Conservation (phyloP, 2,113 vertebrate species). For the Beaufortia kweichowensis region DNA sequence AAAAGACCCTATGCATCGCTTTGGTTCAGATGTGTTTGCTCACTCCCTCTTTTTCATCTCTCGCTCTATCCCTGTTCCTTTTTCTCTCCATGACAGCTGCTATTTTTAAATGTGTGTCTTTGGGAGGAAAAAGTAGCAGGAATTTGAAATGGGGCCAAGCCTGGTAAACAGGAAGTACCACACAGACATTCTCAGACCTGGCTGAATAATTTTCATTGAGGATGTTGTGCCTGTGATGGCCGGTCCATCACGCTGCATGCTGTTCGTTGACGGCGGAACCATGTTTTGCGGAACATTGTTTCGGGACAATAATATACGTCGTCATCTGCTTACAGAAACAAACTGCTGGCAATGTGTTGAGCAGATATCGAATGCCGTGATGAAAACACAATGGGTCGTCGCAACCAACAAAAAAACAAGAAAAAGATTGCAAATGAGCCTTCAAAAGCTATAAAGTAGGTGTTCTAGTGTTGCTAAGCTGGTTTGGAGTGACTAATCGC, state of each 20-base stretch:
- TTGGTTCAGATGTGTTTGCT: constrained; percentile 35
- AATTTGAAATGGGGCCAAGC: constrained; percentile 21
- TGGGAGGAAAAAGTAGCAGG: constrained; percentile 15
- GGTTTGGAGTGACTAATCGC: neutral
- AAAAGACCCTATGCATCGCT: constrained; percentile 4
- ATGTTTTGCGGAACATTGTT: constrained; percentile 16
- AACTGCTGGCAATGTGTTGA: neutral
- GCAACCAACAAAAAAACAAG: neutral
- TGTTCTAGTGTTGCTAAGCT: neutral
- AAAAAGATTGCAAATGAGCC: constrained; percentile 9
- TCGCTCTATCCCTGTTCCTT: constrained; percentile 3
- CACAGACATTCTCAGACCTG: neutral
- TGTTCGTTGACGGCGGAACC: constrained; percentile 15
- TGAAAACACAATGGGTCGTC: neutral
- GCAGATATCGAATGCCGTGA: constrained; percentile 6
- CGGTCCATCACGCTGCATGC: neutral
- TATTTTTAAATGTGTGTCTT: constrained; percentile 40
- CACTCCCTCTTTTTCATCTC: constrained; percentile 13
- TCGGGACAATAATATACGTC: constrained; percentile 7
- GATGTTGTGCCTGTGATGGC: neutral
- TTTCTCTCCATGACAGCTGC: constrained; percentile 22
- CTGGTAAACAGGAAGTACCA: constrained; percentile 18
- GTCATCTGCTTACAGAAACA: constrained; percentile 26
- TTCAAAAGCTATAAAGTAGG: neutral
- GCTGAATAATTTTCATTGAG: neutral